Percentiles rank a stretch among this genome's conserved stretches.
phyloP scores from a whole-genome alignment of 2,888 invertebrate genomes.

The Leucania comma region DNA sequence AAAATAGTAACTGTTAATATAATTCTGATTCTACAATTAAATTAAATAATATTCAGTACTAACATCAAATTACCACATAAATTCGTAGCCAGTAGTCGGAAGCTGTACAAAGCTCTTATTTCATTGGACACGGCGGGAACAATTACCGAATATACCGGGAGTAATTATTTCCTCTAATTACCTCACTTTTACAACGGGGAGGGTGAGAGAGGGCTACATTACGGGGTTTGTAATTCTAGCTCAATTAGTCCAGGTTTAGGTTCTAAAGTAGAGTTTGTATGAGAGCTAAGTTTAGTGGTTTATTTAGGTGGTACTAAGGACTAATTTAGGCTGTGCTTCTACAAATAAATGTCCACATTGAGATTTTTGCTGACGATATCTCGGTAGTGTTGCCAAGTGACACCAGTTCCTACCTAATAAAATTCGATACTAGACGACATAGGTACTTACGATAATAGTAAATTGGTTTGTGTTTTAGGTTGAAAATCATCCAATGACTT shows the following conservation, averaged over 20 bases:
- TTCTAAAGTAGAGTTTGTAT: conserved; percentile 32
- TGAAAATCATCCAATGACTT: too few relatives aligned
- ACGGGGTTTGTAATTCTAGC: conserved; percentile 52
- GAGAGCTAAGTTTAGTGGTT: conserved; percentile 20
- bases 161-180: conserved; percentile 55
- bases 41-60: conserved; percentile 35
- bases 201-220: conserved; percentile 14
- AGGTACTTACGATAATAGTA: too few relatives aligned
- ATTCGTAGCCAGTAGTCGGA: conserved; percentile 7
- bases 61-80: conserved; percentile 30
- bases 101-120: conserved; percentile 42
- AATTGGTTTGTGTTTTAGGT: too few relatives aligned
- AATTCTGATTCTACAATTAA: conserved; percentile 27
- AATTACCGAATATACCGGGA: conserved; percentile 52
- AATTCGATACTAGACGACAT: too few relatives aligned
- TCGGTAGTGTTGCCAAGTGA: too few relatives aligned
- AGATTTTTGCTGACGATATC: too few relatives aligned
- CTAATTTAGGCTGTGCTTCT: not conserved
- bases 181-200: conserved; percentile 30
- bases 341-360: too few relatives aligned
- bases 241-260: conserved; percentile 37
- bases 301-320: conserved; percentile 53
- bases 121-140: conserved; percentile 41
- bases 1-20: conserved; percentile 8
- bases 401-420: too few relatives aligned